Conservation (phyloP, 2,113 vertebrate species). For the Lophochroa leadbeateri region DNA sequence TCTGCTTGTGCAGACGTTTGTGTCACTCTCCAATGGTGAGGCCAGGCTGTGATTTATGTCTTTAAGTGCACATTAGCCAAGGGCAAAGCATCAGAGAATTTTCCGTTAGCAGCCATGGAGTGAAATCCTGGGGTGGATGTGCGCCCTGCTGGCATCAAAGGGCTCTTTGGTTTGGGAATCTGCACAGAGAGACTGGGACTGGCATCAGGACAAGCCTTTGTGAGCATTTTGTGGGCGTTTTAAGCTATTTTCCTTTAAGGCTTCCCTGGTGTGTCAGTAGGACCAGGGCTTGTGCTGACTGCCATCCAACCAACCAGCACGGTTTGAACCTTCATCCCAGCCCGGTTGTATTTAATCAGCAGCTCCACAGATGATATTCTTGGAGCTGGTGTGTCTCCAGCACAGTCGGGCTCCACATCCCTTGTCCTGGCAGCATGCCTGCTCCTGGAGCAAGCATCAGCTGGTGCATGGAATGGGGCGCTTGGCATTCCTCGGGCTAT, state of each 20-base stretch:
- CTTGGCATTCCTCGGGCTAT: background rate
- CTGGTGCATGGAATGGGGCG: background rate
- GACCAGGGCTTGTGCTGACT: background rate
- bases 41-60: background rate
- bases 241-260: background rate
- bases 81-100: background rate
- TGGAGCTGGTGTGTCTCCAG: background rate
- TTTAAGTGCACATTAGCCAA: background rate
- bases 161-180: background rate
- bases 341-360: background rate
- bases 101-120: background rate
- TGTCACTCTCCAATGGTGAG: background rate
- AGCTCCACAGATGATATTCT: background rate
- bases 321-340: background rate
- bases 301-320: background rate
- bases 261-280: background rate
- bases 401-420: rapidly evolving
- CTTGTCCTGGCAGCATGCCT: background rate
- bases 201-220: background rate
- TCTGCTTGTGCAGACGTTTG: background rate
- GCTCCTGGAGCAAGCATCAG: background rate
- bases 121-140: background rate
- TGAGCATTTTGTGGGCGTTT: background rate
- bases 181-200: background rate
- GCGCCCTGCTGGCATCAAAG: background rate